Evolutionary conservation across 2,888 invertebrate genomes (phyloP).

Genomic region (Erebia ligea): DNA sequence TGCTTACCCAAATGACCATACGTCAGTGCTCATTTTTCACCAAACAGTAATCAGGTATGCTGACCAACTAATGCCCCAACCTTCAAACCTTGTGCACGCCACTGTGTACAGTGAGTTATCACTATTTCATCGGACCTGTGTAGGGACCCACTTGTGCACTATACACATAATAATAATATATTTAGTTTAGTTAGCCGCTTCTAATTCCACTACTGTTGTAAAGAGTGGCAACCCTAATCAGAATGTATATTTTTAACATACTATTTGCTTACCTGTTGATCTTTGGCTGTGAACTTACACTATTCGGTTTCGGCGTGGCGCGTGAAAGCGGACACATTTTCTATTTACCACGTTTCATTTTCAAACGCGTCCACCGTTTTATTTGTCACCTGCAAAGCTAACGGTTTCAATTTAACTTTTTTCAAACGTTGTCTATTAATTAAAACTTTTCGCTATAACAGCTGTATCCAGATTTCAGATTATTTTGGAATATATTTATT

Average conservation of each 20-base stretch:
- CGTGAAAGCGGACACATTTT: constrained; percentile 53
- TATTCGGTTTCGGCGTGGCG: constrained; percentile 42
- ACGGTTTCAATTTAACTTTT: constrained; percentile 15
- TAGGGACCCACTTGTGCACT: too few species aligned
- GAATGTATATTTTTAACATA: constrained; percentile 50
- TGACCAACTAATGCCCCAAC: too few species aligned
- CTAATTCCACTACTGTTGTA: too few species aligned
- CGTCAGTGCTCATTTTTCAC: too few species aligned
- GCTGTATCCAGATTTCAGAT: not conserved
- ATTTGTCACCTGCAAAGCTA: constrained; percentile 19
- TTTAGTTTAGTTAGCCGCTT: too few species aligned
- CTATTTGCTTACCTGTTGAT: constrained; percentile 69
- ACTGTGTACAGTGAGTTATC: too few species aligned
- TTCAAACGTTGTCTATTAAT: constrained; percentile 12
- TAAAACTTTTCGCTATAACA: constrained; percentile 2
- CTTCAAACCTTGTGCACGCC: too few species aligned
- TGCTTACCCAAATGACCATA: too few species aligned
- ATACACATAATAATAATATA: too few species aligned
- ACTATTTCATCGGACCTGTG: too few species aligned
- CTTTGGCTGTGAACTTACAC: constrained; percentile 44
- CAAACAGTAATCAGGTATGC: too few species aligned
- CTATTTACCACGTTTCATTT: constrained; percentile 47
- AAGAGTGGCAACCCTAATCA: constrained; percentile 12
- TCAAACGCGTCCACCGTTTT: constrained; percentile 24
- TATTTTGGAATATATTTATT: not conserved